Percentiles rank a stretch among this genome's conserved stretches.
These are phyloP conservation scores for Lagopus leucura DNA, from an alignment of 2,113 vertebrate genomes.

Conservation along the genomic window DNA sequence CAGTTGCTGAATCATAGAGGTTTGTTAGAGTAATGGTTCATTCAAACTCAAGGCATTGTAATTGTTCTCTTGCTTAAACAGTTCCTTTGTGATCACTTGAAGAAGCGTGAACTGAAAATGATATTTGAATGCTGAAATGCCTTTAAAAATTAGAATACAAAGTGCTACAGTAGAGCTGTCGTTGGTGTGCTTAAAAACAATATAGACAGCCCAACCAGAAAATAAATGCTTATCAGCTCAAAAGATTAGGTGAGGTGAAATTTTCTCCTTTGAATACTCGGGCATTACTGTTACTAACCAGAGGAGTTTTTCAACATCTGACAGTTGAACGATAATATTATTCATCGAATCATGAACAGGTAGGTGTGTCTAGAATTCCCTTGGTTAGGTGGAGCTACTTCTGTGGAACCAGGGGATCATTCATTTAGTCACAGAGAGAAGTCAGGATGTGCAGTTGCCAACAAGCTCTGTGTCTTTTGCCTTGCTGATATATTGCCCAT, in stretches of 20 bases:
- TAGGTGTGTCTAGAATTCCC: not conserved
- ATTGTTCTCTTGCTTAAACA: not conserved
- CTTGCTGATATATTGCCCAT: not conserved
- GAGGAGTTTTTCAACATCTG: not conserved
- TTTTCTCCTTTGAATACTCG: not conserved
- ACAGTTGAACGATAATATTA: not conserved
- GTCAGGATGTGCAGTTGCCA: rapidly evolving
- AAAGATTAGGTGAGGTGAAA: not conserved
- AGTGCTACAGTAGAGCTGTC: not conserved
- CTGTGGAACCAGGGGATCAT: not conserved
- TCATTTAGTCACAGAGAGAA: not conserved
- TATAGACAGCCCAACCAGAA: not conserved
- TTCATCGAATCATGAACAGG: not conserved
- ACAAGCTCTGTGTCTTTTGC: not conserved
- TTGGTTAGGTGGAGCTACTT: not conserved
- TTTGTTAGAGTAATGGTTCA: not conserved
- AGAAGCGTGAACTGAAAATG: not conserved
- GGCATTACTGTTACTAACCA: not conserved
- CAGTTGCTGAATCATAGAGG: not conserved
- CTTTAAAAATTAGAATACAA: not conserved
- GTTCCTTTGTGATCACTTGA: not conserved
- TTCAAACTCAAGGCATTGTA: not conserved
- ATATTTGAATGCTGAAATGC: not conserved
- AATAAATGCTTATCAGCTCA: not conserved
- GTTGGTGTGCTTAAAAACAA: not conserved